Conservation (phyloP, 2,113 vertebrate species). For the Tenebrosternarchus preto region DNA sequence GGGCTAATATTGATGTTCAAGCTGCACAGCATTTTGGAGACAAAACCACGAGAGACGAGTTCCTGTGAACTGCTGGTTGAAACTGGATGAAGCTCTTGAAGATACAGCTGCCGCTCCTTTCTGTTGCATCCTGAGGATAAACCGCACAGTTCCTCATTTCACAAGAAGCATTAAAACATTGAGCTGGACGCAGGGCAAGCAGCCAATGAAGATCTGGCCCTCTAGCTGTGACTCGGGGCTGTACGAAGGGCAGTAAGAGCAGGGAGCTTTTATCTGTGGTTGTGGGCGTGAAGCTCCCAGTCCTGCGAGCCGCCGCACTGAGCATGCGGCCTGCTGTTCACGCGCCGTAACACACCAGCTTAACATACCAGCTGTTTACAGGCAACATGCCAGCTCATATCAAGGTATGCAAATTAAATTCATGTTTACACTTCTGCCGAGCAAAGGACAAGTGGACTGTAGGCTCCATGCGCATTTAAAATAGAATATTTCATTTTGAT, state of each 20-base stretch:
- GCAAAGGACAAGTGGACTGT: background rate
- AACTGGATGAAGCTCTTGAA: background rate
- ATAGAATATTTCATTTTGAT: background rate
- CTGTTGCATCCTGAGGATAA: background rate
- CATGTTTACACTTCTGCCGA: background rate
- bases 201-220: background rate
- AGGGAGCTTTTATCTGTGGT: conserved; percentile 31
- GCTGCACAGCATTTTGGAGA: background rate
- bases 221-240: background rate
- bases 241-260: conserved; percentile 10
- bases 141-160: background rate
- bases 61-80: conserved; percentile 15
- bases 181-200: background rate
- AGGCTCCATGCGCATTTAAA: background rate
- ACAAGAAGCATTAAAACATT: background rate
- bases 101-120: background rate
- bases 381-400: conserved; percentile 14
- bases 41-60: background rate
- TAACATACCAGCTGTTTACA: background rate
- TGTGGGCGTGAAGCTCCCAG: conserved; percentile 1
- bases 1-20: background rate
- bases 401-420: conserved; percentile 5
- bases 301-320: background rate
- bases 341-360: background rate
- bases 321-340: background rate